Evolutionary conservation across 2,888 invertebrate genomes (phyloP), one percentile per base, ranked within the genome.

Genomic region (Drosophila macrospina): DNA sequence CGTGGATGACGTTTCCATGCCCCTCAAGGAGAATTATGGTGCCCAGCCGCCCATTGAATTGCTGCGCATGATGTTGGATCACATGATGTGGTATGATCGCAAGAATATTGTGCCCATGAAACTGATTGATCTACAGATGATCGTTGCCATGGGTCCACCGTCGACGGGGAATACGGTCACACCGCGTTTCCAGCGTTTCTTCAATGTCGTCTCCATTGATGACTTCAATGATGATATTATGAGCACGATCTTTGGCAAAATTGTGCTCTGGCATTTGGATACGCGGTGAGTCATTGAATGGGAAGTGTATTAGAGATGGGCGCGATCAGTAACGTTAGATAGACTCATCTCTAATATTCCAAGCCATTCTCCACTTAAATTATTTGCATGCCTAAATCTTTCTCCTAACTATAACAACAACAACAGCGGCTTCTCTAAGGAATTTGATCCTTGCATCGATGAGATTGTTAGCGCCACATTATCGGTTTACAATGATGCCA

Each of bases 1-100:
- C 91, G 97, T 99, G 34, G 99, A 99, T 89, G 98, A 99, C 91
- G 95, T 99, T n/a, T 98, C 97, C 86, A 97, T 98, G 97, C 98
- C 98, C 0, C 93, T 96, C 82, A 95, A 96, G 67, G 92, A 92
- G 71, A 94, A 94, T 1, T 98, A 97, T 88, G 98, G 98, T 0
- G 98, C 98, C 0, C 98, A 98, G 91, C 98, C 98, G 0, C 97
- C 98, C 0, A 97, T 99, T 60, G 98, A 99, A 91, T 93, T 99
- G 41, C 92, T 99, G 24, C 93, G 98, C 20, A 98, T 98, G 92
- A 96, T 96, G 94, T 94, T 98, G 42, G 98, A 98, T 91, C 96
- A 98, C 79, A 95, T 95, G 75, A 95, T 96, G 88, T 98, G 98
- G 98, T 96, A 96, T 90, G 98, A 98, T 89, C 94, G 95, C 41